Conservation (phyloP, 1,140 invertebrate genomes). For the Ridgeia piscesae region DNA sequence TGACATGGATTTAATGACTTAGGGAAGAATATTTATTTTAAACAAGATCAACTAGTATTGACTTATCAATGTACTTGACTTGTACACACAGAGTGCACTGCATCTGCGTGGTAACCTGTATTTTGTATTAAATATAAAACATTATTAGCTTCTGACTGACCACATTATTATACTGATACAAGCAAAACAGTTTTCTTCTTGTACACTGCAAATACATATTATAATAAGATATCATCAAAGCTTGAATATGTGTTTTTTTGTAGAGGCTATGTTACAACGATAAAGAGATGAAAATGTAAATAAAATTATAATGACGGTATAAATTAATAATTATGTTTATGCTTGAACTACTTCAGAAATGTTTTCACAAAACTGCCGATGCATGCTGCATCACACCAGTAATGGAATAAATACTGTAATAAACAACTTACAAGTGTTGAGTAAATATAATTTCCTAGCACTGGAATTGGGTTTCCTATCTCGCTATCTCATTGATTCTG, state of each 20-base stretch:
- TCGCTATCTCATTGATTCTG: neutral
- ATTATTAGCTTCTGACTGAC: neutral
- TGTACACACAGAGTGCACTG: too few relatives aligned
- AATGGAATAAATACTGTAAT: neutral
- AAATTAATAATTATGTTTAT: neutral
- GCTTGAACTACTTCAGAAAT: neutral
- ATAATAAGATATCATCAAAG: neutral
- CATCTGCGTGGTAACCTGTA: neutral
- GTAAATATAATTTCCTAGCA: neutral
- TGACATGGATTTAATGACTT: neutral
- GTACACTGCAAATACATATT: neutral
- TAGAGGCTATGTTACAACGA: neutral
- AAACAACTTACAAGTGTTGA: neutral
- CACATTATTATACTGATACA: neutral
- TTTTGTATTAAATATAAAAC: neutral
- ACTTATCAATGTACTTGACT: too few relatives aligned
- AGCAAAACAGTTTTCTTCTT: neutral
- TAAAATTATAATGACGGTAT: neutral
- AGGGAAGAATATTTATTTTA: neutral
- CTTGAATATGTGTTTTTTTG: neutral
- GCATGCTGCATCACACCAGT: neutral
- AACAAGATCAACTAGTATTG: neutral
- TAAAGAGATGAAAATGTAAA: neutral
- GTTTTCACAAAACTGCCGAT: neutral
- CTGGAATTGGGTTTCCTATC: neutral